Base-by-base conservation (phyloP, 2,888 invertebrate genomes). In the Cryptocephalus primarius region DNA sequence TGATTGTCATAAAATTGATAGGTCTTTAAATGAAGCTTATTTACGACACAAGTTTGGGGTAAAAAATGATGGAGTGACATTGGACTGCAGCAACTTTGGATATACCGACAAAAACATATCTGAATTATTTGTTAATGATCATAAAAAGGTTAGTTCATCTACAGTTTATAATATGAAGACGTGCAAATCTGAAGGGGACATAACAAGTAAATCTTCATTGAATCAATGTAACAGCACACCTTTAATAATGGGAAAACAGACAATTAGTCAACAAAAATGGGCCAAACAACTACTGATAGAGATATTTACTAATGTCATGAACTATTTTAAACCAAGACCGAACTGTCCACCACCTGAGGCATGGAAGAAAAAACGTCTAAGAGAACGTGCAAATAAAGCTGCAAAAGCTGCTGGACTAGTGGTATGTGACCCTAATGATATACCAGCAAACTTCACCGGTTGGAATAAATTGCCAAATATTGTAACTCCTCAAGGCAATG, bases 251-350 rank as follows among this genome's bases (percentile, higher is more conserved):
- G 6, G 22, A 22, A 2, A 22, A 22, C 3, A 22, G 6, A 22
- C 22, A 22, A 22, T 2, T 6, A 2, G 22, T 22, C 22, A 22
- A 22, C 22, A 22, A 22, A 22, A 22, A 6, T 22, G 22, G 22
- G 6, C 22, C 22, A 22, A 2, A 6, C 22, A 22, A 22, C 2
- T 22, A 22, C 22, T 22, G 6, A 22, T 6, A 6, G 22, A 22
- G 22, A 22, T 22, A 22, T 22, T 22, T 2, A 22, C 22, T 22
- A 22, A 22, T 22, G 49, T 68, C 9, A 49, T 60, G 4, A 61
- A 64, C 44, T 69, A 59, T 50, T 68, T 69, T 49, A 64, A 62
- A 49, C 65, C 68, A 1, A 55, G 62, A 48, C 65, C 63, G 0
- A 56, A 58, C 42, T 66, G 66, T 53, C 68, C 68, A 1, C 42